Evolutionary conservation across 2,888 invertebrate species (phyloP), one percentile per base, ranked within the genome.

Genomic region (Amiota minor): DNA sequence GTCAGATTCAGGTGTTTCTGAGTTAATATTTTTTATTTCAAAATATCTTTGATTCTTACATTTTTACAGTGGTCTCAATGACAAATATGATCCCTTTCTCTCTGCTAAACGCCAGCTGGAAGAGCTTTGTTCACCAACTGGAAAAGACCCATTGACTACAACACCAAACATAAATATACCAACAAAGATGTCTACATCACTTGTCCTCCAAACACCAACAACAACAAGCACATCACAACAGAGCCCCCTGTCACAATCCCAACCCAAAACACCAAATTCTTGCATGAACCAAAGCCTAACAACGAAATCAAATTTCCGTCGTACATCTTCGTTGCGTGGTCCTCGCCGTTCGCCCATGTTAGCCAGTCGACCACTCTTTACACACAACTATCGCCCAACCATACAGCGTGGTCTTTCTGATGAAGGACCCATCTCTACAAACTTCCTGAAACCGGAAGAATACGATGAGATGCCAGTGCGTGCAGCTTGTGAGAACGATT

Each of bases 61-160:
- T 35, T 68, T 65, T 49, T 67, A 16, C 56, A 45, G 67, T 70
- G 53, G 72, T 78, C 80, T 78, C 76, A 89, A 81, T 69, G 88
- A 87, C 74, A 88, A 87, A 62, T 95, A 95, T 90, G 94, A 96
- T 89, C 96, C 96, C 70, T 95, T 95, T 89, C 90, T 93, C 79
- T 93, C 93, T 79, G 96, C 96, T 67, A 95, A 95, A 90, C 93
- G 93, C 78, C 96, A 96, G 90, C 93, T 96, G 91, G 93, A 94
- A 90, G 95, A 96, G 86, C 92, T 96, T 50, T 93, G 95, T 90
- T 93, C 93, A 70, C 92, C 93, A 75, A 93, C 93, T 9, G 71
- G 71, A 77, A 74, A 82, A 80, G 71, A 76, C n/a, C 88, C 87
- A 16, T 80, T 86, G 64, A 86, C 82, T 46, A 75, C 76, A 64